Percentiles rank a stretch among this genome's conserved stretches.
Evolutionary conservation across 2,888 invertebrate genomes (phyloP).

Genomic region (Priocnemis perturbator): DNA sequence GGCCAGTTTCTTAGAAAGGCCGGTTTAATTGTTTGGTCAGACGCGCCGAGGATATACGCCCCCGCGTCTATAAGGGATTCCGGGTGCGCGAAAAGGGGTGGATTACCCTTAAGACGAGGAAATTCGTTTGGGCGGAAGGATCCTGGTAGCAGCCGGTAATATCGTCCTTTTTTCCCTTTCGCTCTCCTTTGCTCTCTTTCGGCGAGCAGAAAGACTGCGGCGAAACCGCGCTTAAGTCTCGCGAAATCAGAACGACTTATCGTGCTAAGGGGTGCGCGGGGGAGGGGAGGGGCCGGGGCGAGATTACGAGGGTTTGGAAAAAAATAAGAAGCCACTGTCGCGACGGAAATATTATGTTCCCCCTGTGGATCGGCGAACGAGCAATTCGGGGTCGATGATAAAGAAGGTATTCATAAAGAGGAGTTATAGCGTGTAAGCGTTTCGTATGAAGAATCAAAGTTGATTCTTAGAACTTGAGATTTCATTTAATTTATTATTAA

Average conservation of each 20-base stretch:
- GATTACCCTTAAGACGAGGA: constrained; percentile 47
- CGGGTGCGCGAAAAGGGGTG: constrained; percentile 26
- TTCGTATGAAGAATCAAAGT: too few species aligned
- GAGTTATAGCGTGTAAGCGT: too few species aligned
- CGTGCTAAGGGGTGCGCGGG: constrained; percentile 29
- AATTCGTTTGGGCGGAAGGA: constrained; percentile 33
- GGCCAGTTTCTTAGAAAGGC: too few species aligned
- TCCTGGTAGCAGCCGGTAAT: constrained; percentile 38
- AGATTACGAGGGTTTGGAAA: constrained; percentile 37
- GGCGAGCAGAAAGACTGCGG: constrained; percentile 17
- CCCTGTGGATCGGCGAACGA: too few species aligned
- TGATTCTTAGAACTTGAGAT: too few species aligned
- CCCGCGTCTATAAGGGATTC: not conserved
- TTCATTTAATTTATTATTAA: too few species aligned
- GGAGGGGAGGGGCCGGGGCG: not conserved
- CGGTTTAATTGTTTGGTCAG: too few species aligned
- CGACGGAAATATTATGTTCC: constrained; percentile 6
- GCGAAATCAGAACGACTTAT: constrained; percentile 51
- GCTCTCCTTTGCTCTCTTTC: constrained; percentile 1
- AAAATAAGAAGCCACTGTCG: not conserved
- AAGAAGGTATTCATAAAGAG: too few species aligned
- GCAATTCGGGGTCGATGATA: too few species aligned
- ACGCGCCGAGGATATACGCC: not conserved
- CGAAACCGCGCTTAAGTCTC: constrained; percentile 37
- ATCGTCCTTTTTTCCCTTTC: constrained; percentile 39